These are phyloP conservation scores for Salvator merianae DNA, from an alignment of 2,113 vertebrate species.

Conservation along the genomic window DNA sequence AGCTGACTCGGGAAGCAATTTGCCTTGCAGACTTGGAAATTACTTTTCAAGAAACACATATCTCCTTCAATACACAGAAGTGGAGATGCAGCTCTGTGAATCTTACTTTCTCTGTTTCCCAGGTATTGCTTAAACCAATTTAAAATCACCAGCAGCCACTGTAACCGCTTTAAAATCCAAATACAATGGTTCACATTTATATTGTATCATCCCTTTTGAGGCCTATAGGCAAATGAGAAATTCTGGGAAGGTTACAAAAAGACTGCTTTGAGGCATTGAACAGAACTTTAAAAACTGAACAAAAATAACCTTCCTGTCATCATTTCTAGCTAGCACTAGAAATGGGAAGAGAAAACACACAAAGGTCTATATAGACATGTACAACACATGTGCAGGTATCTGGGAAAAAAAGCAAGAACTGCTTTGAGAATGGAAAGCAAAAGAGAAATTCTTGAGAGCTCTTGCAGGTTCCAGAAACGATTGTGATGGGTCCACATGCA, in stretches of 20 bases:
- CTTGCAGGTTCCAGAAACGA: too few relatives aligned
- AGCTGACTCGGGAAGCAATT: not conserved
- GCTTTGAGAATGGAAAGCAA: too few relatives aligned
- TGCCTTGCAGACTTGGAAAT: not conserved
- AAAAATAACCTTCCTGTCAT: too few relatives aligned
- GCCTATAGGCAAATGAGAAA: not conserved
- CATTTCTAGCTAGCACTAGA: too few relatives aligned
- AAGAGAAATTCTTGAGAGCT: too few relatives aligned
- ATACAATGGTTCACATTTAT: not conserved
- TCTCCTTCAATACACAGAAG: not conserved
- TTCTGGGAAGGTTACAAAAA: not conserved
- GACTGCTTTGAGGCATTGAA: too few relatives aligned
- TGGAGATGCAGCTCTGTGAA: not conserved
- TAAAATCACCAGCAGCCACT: not conserved
- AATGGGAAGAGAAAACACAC: too few relatives aligned
- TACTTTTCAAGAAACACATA: not conserved
- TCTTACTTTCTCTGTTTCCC: not conserved
- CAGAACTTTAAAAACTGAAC: too few relatives aligned
- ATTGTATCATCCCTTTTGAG: not conserved
- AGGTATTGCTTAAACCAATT: not conserved
- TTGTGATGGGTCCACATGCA: too few relatives aligned
- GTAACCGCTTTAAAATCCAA: not conserved
- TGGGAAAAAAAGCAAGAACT: too few relatives aligned
- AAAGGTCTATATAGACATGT: too few relatives aligned
- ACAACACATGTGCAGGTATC: too few relatives aligned